Base-by-base conservation (phyloP, 2,113 vertebrate species). In the Erythrocebus patas region DNA sequence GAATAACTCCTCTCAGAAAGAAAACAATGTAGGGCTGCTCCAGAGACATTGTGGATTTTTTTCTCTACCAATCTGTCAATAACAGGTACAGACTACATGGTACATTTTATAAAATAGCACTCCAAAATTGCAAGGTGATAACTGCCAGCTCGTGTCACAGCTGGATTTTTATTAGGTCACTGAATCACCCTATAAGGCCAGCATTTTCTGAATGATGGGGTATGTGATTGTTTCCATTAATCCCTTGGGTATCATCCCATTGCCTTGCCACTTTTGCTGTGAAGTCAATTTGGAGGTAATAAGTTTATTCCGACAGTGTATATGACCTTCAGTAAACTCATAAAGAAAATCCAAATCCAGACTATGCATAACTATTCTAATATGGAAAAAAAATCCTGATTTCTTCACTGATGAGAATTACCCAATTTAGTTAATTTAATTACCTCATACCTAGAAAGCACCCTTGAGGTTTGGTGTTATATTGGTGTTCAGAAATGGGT, bases 181-280 rank as follows among this genome's bases (percentile, higher is more conserved):
- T 94, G 93, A 96, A 94, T 97, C 93, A 86, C 81, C 75, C 57
- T 76, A 8, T 16, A 23, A 89, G 85, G n/a, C 66, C 85, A 85
- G 32, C 68, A 61, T 95, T 92, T 96, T 86, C 91, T 95, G 81
- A 91, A 84, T 43, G 81, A 92, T 66, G 16, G 80, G 18, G 25
- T 38, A 9, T 70, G 64, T 35, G 18, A 91, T 22, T 81, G 59
- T 55, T 45, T 78, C 75, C 66, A 75, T 93, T 57, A 89, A 91
- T 93, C 95, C 78, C n/a, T 55, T 25, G 48, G 61, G 81, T 57
- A 72, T 43, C 64, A 79, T 64, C 35, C 45, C 91, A 45, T 81
- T 88, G 84, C 55, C 66, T 92, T 52, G 59, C 35, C 38, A 43
- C 30, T 78, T 88, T 73, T 27, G 38, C 66, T 95, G n/a, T 32